Evolutionary conservation across 1,140 invertebrate species (phyloP).

Genomic region (Augochlora pura): DNA sequence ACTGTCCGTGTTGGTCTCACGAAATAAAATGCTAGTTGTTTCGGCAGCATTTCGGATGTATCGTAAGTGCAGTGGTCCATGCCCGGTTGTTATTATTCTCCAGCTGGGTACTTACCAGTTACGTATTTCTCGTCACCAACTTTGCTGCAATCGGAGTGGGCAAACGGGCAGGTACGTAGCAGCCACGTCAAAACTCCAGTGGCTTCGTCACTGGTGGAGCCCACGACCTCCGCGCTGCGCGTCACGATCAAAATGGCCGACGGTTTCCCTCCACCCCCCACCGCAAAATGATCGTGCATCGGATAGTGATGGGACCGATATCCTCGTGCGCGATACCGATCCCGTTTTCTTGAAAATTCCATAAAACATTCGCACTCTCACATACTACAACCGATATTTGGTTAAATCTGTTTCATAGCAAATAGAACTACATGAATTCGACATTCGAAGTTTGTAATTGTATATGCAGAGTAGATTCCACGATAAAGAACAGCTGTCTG

Average conservation of each 20-base stretch:
- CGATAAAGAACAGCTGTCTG: background rate
- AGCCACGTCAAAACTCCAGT: slow-evolving; percentile 95
- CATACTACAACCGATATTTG: background rate
- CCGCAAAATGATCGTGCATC: slow-evolving; percentile 28
- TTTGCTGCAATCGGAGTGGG: slow-evolving; percentile 95
- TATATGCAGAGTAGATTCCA: background rate
- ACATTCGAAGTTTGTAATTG: background rate
- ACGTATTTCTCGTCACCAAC: slow-evolving; percentile 96
- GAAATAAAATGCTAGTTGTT: slow-evolving; percentile 50
- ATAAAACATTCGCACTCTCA: background rate
- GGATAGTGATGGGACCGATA: slow-evolving; percentile 13
- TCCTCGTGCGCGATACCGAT: background rate
- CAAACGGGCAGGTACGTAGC: slow-evolving; percentile 94
- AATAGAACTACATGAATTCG: background rate
- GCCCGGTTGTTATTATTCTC: slow-evolving; percentile 86
- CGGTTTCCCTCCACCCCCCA: slow-evolving; percentile 30
- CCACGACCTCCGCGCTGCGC: slow-evolving; percentile 82
- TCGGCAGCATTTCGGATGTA: slow-evolving; percentile 49
- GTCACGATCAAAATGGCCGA: slow-evolving; percentile 86
- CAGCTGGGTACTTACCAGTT: slow-evolving; percentile 92
- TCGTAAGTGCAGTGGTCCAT: slow-evolving; percentile 79
- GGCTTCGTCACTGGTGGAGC: slow-evolving; percentile 92
- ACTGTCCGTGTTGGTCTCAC: slow-evolving; percentile 41
- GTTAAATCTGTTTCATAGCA: background rate
- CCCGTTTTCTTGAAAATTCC: background rate